Conservation (phyloP, 2,888 invertebrate genomes). For the Idaea aversata region DNA sequence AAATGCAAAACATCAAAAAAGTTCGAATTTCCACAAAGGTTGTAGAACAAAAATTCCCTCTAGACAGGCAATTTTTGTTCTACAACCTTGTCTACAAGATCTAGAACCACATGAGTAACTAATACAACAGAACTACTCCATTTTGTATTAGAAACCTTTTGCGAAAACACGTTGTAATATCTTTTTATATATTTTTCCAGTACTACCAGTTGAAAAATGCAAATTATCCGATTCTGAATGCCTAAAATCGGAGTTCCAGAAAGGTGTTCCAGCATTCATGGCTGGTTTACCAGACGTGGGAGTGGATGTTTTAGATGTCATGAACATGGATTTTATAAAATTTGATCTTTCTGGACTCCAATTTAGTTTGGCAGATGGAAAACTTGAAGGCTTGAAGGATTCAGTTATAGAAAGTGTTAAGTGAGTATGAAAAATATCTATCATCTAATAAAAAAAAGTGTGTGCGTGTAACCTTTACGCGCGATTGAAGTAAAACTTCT, state of each 20-base stretch:
- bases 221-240: slow-evolving; percentile 42
- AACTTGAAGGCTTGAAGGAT: slow-evolving; percentile 40
- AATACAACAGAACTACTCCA: too few species aligned
- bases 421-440: slow-evolving; percentile 39
- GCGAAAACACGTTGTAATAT: neutral
- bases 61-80: too few species aligned
- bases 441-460: too few species aligned
- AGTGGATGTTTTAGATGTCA: slow-evolving; percentile 40
- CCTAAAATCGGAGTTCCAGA: slow-evolving; percentile 40
- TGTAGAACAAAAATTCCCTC: too few species aligned
- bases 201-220: slow-evolving; percentile 48
- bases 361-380: slow-evolving; percentile 41
- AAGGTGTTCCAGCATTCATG: slow-evolving; percentile 39
- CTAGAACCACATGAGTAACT: too few species aligned
- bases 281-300: slow-evolving; percentile 43
- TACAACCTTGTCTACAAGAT: too few species aligned
- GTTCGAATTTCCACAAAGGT: too few species aligned
- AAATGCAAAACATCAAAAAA: too few species aligned
- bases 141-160: too few species aligned
- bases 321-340: slow-evolving; percentile 41
- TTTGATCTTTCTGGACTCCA: slow-evolving; percentile 50
- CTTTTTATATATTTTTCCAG: slow-evolving; percentile 27
- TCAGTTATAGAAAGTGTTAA: slow-evolving; percentile 39
- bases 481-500: too few species aligned
- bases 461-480: too few species aligned